Conservation (phyloP, 2,888 invertebrate species). For the Caenorhabditis drosophilae region DNA sequence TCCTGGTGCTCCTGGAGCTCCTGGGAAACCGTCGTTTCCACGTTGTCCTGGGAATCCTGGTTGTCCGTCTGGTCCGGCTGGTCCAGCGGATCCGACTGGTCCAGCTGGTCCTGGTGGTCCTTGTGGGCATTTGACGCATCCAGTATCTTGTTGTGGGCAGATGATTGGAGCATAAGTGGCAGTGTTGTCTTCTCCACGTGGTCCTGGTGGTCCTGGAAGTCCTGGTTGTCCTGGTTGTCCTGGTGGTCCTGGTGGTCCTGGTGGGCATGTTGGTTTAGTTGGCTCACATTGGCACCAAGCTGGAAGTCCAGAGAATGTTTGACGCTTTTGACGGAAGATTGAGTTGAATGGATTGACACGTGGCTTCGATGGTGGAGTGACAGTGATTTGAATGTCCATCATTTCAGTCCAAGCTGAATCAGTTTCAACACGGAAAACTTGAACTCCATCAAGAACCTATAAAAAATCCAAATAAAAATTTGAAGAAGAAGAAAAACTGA, state of each 20-base stretch:
- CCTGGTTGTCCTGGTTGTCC: slow-evolving; percentile 51
- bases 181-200: slow-evolving; percentile 55
- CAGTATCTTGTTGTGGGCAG: slow-evolving; percentile 53
- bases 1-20: slow-evolving; percentile 51
- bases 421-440: slow-evolving; percentile 67
- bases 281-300: slow-evolving; percentile 67
- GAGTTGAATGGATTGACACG: slow-evolving; percentile 57
- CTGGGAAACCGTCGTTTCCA: slow-evolving; percentile 56
- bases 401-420: slow-evolving; percentile 66
- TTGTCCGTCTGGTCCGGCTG: slow-evolving; percentile 57
- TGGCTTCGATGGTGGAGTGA: slow-evolving; percentile 65
- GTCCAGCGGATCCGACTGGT: slow-evolving; percentile 54
- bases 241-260: slow-evolving; percentile 56
- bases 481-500: slow-evolving; percentile 7
- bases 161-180: slow-evolving; percentile 54
- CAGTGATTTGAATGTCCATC: slow-evolving; percentile 67
- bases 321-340: slow-evolving; percentile 66
- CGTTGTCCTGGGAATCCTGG: slow-evolving; percentile 45
- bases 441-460: slow-evolving; percentile 56
- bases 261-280: slow-evolving; percentile 57
- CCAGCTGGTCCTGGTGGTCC: slow-evolving; percentile 62
- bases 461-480: too few species aligned
- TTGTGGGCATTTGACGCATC: slow-evolving; percentile 62
- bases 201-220: slow-evolving; percentile 53
- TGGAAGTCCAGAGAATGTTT: slow-evolving; percentile 59